phyloP scores from a whole-genome alignment of 53 echinoderm and acorn worm species.

The Temnopleurus reevesii region DNA sequence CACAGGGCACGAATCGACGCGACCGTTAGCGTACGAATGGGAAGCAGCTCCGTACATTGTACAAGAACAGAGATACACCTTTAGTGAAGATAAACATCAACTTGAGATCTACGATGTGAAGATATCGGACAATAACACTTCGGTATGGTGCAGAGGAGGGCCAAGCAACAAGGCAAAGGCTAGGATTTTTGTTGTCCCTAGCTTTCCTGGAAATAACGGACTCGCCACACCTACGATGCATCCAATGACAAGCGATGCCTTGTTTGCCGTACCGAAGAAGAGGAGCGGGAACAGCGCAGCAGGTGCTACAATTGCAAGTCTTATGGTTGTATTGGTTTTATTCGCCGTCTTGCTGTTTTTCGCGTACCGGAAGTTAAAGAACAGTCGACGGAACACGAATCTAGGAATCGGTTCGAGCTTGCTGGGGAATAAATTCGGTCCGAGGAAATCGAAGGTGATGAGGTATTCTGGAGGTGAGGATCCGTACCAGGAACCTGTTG shows the following conservation, averaged over 20 bases:
- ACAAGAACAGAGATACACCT: conserved; percentile 50
- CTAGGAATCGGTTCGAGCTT: conserved; percentile 27
- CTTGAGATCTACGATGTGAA: conserved; percentile 45
- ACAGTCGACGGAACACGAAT: not conserved
- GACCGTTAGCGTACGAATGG: conserved; percentile 32
- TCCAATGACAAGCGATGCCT: not conserved
- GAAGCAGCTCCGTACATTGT: conserved; percentile 56
- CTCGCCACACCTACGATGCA: not conserved
- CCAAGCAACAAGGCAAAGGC: conserved; percentile 51
- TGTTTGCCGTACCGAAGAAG: not conserved
- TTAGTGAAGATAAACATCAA: conserved; percentile 49
- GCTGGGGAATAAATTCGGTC: conserved; percentile 21
- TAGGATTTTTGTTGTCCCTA: conserved; percentile 29
- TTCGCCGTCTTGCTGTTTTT: conserved; percentile 35
- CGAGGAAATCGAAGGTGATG: not conserved
- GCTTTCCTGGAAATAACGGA: not conserved
- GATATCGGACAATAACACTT: conserved; percentile 53
- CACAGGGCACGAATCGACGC: conserved; percentile 23
- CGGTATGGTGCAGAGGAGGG: conserved; percentile 41
- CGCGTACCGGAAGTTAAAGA: conserved; percentile 19
- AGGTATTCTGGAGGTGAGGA: conserved; percentile 43
- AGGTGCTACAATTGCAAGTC: conserved; percentile 22
- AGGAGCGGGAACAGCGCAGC: not conserved
- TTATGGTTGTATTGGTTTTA: not conserved
- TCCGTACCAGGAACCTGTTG: conserved; percentile 44